phyloP scores from a whole-genome alignment of 2,888 invertebrate genomes.

The Drosophila meridionalis region DNA sequence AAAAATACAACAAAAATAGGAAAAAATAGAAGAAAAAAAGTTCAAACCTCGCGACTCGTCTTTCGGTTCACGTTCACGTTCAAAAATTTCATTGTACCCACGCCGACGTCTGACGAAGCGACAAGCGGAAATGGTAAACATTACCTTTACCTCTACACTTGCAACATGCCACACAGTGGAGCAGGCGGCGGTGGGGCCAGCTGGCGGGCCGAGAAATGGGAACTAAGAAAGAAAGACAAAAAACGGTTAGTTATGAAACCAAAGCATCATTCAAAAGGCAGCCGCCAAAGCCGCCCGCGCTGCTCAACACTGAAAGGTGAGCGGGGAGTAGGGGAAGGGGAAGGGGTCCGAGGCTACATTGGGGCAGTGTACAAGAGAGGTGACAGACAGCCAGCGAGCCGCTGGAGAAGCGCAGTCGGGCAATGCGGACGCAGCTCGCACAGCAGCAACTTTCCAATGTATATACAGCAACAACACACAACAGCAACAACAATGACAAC shows the following conservation, averaged over 20 bases:
- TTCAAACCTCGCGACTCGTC: slow-evolving; percentile 42
- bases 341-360: background rate
- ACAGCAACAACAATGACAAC: slow-evolving; percentile 25
- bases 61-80: slow-evolving; percentile 69
- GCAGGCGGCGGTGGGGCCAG: background rate
- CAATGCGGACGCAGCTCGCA: slow-evolving; percentile 50
- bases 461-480: slow-evolving; percentile 40
- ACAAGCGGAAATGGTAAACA: slow-evolving; percentile 80
- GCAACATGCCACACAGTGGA: slow-evolving; percentile 52
- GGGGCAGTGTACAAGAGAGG: slow-evolving; percentile 41
- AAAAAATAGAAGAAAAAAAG: slow-evolving; percentile 16
- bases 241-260: slow-evolving; percentile 79
- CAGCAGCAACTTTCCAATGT: slow-evolving; percentile 75
- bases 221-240: slow-evolving; percentile 58
- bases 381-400: slow-evolving; percentile 52
- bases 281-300: slow-evolving; percentile 78
- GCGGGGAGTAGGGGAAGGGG: background rate
- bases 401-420: slow-evolving; percentile 62
- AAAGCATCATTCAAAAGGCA: slow-evolving; percentile 76
- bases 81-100: slow-evolving; percentile 79
- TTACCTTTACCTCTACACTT: slow-evolving; percentile 74
- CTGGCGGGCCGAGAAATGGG: slow-evolving; percentile 59
- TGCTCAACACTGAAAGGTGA: slow-evolving; percentile 26
- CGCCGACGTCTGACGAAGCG: slow-evolving; percentile 71
- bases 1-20: slow-evolving; percentile 3